These are phyloP conservation scores for Labia minor DNA, from an alignment of 2,888 invertebrate genomes.

Conservation along the genomic window DNA sequence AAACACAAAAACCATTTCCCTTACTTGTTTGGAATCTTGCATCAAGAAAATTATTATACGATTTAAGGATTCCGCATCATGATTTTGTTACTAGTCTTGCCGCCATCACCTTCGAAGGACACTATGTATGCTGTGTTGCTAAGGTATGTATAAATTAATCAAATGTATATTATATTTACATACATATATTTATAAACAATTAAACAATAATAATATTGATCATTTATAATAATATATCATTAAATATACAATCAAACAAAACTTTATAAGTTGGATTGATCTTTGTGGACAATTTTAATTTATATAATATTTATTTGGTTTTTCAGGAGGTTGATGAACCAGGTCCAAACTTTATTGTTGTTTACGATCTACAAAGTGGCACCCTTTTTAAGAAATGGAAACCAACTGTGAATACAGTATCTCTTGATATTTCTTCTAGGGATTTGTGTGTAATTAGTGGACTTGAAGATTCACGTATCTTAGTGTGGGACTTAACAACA, in stretches of 20 bases:
- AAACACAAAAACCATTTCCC: constrained; percentile 85
- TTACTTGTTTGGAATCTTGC: constrained; percentile 80
- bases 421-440: constrained; percentile 73
- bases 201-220: too few relatives aligned
- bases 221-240: too few relatives aligned
- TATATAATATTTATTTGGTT: too few relatives aligned
- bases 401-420: constrained; percentile 69
- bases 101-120: constrained; percentile 75
- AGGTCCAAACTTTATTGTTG: constrained; percentile 77
- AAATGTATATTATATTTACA: neutral
- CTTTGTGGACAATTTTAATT: too few relatives aligned
- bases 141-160: constrained; percentile 34
- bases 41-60: constrained; percentile 72
- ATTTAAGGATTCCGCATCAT: constrained; percentile 77
- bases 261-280: too few relatives aligned
- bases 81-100: constrained; percentile 75
- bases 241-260: too few relatives aligned
- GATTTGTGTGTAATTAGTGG: constrained; percentile 77
- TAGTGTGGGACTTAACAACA: constrained; percentile 78
- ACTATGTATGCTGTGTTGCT: constrained; percentile 43
- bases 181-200: constrained; percentile 17
- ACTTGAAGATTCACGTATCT: constrained; percentile 66
- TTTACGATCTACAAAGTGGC: constrained; percentile 81
- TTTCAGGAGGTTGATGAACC: constrained; percentile 59
- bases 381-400: constrained; percentile 88